phyloP scores from a whole-genome alignment of 2,888 invertebrate genomes.

The Pristionchus entomophagus region DNA sequence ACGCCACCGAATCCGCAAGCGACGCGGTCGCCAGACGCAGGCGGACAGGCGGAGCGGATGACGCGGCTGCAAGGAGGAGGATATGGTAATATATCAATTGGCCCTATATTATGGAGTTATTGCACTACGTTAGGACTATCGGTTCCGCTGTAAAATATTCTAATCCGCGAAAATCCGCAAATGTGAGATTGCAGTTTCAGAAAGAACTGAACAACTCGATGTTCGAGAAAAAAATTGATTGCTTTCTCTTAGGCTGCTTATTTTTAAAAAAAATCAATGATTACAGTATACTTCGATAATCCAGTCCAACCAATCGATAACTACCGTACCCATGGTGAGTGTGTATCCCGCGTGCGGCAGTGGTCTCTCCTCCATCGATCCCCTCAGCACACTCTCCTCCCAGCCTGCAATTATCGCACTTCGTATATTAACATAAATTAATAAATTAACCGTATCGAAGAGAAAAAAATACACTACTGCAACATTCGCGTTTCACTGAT shows the following conservation, averaged over 20 bases:
- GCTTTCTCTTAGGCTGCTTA: too few species aligned
- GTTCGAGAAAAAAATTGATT: too few species aligned
- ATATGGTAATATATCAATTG: background rate
- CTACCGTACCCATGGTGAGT: background rate
- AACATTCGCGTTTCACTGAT: background rate
- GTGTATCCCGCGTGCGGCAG: background rate
- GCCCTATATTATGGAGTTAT: background rate
- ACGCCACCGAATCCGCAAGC: background rate
- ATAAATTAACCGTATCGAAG: too few species aligned
- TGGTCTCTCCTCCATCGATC: conserved; percentile 2
- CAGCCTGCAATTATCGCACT: background rate
- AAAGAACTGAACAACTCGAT: too few species aligned
- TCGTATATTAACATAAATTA: too few species aligned
- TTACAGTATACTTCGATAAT: too few species aligned
- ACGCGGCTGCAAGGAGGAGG: background rate
- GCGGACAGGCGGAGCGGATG: background rate
- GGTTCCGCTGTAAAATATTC: too few species aligned
- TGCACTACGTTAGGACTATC: background rate
- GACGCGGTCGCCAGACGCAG: conserved; percentile 8
- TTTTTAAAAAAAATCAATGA: too few species aligned
- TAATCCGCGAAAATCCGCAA: too few species aligned
- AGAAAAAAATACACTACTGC: too few species aligned
- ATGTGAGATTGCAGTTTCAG: too few species aligned
- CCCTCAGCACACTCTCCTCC: conserved; percentile 32
- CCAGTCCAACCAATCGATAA: conserved; percentile 9